Conservation (phyloP, 2,797 vertebrate species). For the Steatocranus sp. region DNA sequence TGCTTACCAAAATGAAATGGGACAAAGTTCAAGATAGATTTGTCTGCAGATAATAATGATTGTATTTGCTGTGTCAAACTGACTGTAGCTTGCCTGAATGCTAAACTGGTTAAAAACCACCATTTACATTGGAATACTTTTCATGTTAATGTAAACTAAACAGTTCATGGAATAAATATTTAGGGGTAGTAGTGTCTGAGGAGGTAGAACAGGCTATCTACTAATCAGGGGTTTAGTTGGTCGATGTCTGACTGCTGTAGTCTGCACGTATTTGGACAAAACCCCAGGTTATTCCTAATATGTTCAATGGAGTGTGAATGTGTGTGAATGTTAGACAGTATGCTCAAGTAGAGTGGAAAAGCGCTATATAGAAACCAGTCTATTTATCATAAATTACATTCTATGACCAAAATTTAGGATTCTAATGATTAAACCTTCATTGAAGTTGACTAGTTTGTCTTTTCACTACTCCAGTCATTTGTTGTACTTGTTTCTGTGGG, state of each 20-base stretch:
- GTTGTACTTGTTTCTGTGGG: background rate
- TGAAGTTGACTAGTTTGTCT: background rate
- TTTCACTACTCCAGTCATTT: background rate
- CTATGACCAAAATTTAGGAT: background rate
- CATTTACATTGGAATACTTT: background rate
- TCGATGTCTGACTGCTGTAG: background rate
- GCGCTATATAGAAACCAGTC: background rate
- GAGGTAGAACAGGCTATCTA: background rate
- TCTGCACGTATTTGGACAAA: background rate
- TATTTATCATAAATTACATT: background rate
- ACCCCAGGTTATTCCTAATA: background rate
- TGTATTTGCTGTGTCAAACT: background rate
- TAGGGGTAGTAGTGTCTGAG: background rate
- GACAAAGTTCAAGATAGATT: background rate
- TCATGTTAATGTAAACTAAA: background rate
- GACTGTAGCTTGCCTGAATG: background rate
- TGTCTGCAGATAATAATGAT: background rate
- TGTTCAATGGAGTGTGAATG: background rate
- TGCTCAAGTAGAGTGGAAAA: background rate
- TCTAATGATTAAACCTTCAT: background rate
- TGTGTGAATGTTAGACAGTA: background rate
- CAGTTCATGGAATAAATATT: background rate
- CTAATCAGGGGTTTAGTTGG: background rate
- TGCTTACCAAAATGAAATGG: background rate
- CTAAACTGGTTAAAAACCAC: background rate